Percentiles rank a stretch among this genome's conserved stretches.
Conservation (phyloP, 1,140 invertebrate species). For the Aphelenchoides besseyi region DNA sequence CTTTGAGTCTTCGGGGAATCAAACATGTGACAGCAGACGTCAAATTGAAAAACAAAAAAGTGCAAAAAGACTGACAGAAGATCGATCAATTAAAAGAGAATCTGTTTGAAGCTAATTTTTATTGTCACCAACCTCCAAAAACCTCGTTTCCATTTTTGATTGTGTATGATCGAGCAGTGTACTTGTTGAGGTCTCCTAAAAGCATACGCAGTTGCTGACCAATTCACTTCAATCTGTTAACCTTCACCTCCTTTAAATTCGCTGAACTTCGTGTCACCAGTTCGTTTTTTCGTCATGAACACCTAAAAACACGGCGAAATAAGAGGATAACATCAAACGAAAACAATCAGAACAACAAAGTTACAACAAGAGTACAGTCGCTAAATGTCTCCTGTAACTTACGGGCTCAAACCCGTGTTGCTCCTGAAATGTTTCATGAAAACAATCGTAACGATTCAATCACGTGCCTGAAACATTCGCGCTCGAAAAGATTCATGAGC, state of each 20-base stretch:
- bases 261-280: constrained; percentile 46
- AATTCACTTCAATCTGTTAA: neutral
- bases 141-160: constrained; percentile 51
- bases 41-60: neutral
- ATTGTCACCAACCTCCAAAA: constrained; percentile 42
- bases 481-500: constrained; percentile 46
- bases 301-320: constrained; percentile 42
- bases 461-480: constrained; percentile 42
- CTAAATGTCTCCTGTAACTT: constrained; percentile 18
- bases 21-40: neutral
- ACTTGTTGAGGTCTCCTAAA: constrained; percentile 44
- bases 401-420: constrained; percentile 45
- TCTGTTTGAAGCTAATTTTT: neutral
- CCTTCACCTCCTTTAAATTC: constrained; percentile 47
- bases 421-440: constrained; percentile 22
- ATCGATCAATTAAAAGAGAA: neutral
- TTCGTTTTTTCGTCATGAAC: constrained; percentile 53
- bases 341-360: constrained; percentile 18
- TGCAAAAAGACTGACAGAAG: neutral
- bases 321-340: constrained; percentile 2
- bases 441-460: neutral
- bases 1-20: neutral
- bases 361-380: neutral
- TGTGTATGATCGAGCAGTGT: constrained; percentile 46
- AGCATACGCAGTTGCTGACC: neutral